These are phyloP conservation scores for Diadumene lineata DNA, from an alignment of 92 coral and sea anemone genomes.

Conservation along the genomic window DNA sequence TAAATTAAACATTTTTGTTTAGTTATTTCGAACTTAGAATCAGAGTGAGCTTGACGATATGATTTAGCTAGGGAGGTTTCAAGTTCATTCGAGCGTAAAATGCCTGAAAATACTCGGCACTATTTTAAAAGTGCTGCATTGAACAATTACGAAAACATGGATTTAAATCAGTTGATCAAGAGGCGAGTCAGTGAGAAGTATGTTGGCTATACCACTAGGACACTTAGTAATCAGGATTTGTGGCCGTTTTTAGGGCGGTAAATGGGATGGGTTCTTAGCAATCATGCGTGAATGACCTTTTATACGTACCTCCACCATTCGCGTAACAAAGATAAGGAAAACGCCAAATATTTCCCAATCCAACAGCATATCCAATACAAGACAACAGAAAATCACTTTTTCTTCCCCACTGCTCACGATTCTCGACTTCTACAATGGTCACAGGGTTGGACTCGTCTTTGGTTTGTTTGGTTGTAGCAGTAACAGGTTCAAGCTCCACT, in stretches of 20 bases:
- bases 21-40: too few species aligned
- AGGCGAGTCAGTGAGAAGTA: background rate
- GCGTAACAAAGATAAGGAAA: slow-evolving; percentile 55
- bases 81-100: background rate
- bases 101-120: background rate
- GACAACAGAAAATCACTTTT: slow-evolving; percentile 55
- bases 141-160: background rate
- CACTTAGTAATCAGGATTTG: background rate
- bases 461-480: background rate
- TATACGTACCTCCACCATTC: slow-evolving; percentile 56
- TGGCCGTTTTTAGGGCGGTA: slow-evolving; percentile 12
- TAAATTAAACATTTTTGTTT: too few species aligned
- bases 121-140: background rate
- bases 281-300: background rate
- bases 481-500: slow-evolving; percentile 16
- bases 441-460: background rate
- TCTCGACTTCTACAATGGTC: background rate
- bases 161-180: background rate
- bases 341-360: slow-evolving; percentile 64
- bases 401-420: slow-evolving; percentile 43
- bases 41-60: too few species aligned
- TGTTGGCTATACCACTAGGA: background rate
- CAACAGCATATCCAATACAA: slow-evolving; percentile 55
- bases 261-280: background rate
- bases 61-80: too few species aligned